Conservation (phyloP, 2,113 vertebrate species). For the Delphinus delphis region DNA sequence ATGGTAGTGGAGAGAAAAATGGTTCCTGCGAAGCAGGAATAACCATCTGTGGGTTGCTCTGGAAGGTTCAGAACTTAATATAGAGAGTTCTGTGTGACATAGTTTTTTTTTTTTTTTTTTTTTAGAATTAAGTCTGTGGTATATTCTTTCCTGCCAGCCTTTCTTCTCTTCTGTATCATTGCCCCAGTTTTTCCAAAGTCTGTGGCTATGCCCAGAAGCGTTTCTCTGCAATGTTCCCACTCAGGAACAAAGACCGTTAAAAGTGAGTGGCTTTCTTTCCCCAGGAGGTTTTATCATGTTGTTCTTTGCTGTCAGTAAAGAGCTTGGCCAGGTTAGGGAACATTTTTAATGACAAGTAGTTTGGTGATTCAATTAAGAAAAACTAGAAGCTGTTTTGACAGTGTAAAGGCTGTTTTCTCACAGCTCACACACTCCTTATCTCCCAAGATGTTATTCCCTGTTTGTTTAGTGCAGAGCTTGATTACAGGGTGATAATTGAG, state of each 20-base stretch:
- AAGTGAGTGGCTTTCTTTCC: not conserved
- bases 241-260: not conserved
- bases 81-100: not conserved
- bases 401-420: not conserved
- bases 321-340: not conserved
- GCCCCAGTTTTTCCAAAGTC: not conserved
- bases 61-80: not conserved
- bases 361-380: not conserved
- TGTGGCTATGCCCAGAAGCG: not conserved
- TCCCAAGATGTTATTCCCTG: not conserved
- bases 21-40: not conserved
- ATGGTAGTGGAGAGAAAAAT: not conserved
- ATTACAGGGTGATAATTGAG: not conserved
- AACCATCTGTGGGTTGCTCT: not conserved
- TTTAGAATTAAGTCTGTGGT: not conserved
- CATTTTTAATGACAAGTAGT: not conserved
- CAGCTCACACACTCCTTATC: not conserved
- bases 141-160: not conserved
- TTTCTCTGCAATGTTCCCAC: not conserved
- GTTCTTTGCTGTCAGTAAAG: not conserved
- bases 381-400: not conserved
- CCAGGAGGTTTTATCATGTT: not conserved
- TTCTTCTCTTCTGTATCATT: not conserved
- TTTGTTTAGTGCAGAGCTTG: not conserved
- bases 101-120: not conserved